These are phyloP conservation scores for Drosophila repletoides DNA, from an alignment of 1,140 invertebrate genomes.

Conservation along the genomic window DNA sequence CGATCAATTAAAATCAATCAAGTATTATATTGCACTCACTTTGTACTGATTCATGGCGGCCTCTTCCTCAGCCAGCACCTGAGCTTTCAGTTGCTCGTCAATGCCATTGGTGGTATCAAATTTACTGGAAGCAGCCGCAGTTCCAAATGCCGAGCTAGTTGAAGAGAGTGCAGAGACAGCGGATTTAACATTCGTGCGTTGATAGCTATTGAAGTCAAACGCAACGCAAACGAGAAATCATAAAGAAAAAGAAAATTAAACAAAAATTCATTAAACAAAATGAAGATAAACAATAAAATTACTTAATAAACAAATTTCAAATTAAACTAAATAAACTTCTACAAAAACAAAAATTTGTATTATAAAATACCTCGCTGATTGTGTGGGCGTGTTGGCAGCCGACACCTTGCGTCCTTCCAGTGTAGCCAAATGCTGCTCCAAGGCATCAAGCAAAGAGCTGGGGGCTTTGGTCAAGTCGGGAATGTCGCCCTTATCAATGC, in stretches of 20 bases:
- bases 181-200: slow-evolving; percentile 92
- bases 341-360: no score
- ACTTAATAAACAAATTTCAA: neutral
- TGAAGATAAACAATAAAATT: neutral
- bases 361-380: slow-evolving; percentile 88
- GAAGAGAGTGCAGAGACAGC: slow-evolving; percentile 94
- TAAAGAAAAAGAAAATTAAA: slow-evolving; percentile 1
- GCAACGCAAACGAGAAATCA: slow-evolving; percentile 40
- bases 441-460: slow-evolving; percentile 97
- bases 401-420: slow-evolving; percentile 96
- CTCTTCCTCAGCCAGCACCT: slow-evolving; percentile 96
- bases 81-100: slow-evolving; percentile 92
- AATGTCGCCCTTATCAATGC: slow-evolving; percentile 99
- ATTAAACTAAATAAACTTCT: neutral
- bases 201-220: slow-evolving; percentile 85
- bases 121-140: slow-evolving; percentile 89
- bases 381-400: slow-evolving; percentile 92
- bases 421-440: slow-evolving; percentile 96
- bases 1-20: slow-evolving; percentile 40
- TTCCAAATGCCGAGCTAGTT: slow-evolving; percentile 93
- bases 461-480: slow-evolving; percentile 99
- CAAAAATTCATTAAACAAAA: slow-evolving; percentile 5
- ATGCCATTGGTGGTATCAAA: slow-evolving; percentile 89
- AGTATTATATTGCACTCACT: slow-evolving; percentile 84
- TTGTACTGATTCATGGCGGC: slow-evolving; percentile 97